Evolutionary conservation across 2,797 vertebrate genomes (phyloP).

Genomic region (Sarcophilus harrisii): DNA sequence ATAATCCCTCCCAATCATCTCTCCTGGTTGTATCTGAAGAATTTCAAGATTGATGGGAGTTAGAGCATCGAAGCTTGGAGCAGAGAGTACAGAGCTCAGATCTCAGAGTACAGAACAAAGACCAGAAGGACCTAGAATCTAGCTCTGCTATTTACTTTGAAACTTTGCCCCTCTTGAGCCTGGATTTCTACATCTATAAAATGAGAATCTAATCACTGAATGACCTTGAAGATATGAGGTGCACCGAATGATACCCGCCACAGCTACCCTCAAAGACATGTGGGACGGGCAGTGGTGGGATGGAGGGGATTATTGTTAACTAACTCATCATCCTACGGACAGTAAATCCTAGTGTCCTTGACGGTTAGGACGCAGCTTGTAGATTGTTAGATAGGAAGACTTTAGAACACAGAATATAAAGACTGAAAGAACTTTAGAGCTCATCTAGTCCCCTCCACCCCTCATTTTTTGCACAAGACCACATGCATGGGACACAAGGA

Average conservation of each 20-base stretch:
- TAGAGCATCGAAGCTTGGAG: neutral
- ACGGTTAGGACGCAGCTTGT: neutral
- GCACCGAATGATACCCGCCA: neutral
- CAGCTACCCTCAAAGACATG: neutral
- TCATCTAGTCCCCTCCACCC: neutral
- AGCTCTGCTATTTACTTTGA: neutral
- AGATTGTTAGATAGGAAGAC: neutral
- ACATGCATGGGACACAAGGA: neutral
- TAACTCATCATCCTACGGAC: neutral
- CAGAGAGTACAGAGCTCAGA: neutral
- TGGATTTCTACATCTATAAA: neutral
- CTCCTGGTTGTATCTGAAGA: neutral
- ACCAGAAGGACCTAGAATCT: neutral
- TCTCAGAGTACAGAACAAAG: neutral
- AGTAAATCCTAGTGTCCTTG: neutral
- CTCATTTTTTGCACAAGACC: neutral
- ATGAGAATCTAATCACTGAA: neutral
- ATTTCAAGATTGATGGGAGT: neutral
- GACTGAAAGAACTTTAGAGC: neutral
- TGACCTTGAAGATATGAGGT: neutral
- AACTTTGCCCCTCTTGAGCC: neutral
- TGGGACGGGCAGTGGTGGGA: neutral
- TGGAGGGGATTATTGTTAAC: neutral
- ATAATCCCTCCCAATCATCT: neutral
- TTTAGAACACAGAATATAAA: neutral